Conservation (phyloP, 2,113 vertebrate species). For the Urocolius indicus region DNA sequence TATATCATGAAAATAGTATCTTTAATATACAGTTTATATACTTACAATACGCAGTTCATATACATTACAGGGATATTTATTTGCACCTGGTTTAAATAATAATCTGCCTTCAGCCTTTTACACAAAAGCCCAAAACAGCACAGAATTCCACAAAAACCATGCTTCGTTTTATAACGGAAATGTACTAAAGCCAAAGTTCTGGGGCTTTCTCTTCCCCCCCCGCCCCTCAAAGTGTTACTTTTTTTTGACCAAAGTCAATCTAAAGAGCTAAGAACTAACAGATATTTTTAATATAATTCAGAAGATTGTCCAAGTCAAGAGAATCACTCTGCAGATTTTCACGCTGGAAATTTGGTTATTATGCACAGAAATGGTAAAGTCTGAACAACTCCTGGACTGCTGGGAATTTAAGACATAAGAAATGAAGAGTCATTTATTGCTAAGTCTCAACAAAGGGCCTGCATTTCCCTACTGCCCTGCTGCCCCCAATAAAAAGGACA, state of each 20-base stretch:
- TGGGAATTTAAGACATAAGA: slow-evolving; percentile 19
- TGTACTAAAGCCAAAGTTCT: slow-evolving; percentile 24
- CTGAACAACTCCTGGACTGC: not conserved
- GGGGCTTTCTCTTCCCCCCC: not conserved
- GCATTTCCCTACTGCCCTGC: not conserved
- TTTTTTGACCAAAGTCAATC: slow-evolving; percentile 54
- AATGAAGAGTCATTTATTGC: slow-evolving; percentile 46
- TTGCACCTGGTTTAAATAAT: slow-evolving; percentile 75
- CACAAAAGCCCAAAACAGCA: slow-evolving; percentile 57
- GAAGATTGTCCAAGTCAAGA: slow-evolving; percentile 60
- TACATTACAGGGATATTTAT: slow-evolving; percentile 69
- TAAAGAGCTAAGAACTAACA: slow-evolving; percentile 57
- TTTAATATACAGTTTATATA: slow-evolving; percentile 75
- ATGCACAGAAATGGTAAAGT: not conserved
- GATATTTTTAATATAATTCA: slow-evolving; percentile 20
- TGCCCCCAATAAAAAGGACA: fast-evolving
- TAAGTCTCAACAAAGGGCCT: not conserved
- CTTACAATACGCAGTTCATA: slow-evolving; percentile 61
- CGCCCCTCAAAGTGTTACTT: not conserved
- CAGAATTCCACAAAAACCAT: slow-evolving; percentile 63
- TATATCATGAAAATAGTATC: slow-evolving; percentile 76
- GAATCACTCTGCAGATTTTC: slow-evolving; percentile 43
- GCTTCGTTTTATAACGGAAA: slow-evolving; percentile 57
- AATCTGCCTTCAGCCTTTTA: slow-evolving; percentile 55
- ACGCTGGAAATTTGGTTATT: slow-evolving; percentile 26